Evolutionary conservation across 2,888 invertebrate species (phyloP).

Genomic region (Magallana nippona): DNA sequence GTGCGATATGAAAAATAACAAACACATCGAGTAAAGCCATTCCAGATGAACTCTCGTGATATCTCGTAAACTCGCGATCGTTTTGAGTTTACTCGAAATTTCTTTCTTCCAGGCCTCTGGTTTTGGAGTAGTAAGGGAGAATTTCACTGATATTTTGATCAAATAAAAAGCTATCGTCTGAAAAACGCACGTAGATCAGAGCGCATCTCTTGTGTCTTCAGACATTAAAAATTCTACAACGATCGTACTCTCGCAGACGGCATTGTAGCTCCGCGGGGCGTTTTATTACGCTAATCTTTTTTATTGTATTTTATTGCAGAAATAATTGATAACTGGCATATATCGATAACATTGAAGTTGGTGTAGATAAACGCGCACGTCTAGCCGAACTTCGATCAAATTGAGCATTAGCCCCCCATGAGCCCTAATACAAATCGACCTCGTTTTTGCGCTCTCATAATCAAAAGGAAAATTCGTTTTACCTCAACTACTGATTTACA

Average conservation of each 20-base stretch:
- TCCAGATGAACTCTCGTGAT: not conserved
- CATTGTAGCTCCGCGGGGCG: constrained; percentile 30
- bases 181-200: not conserved
- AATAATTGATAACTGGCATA: constrained; percentile 35
- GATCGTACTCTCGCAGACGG: constrained; percentile 11
- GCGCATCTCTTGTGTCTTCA: constrained; percentile 16
- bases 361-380: constrained; percentile 19
- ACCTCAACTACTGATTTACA: constrained; percentile 21
- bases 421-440: not conserved
- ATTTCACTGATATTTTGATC: constrained; percentile 21
- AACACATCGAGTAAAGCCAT: not conserved
- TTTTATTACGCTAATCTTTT: constrained; percentile 31
- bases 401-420: constrained; percentile 10
- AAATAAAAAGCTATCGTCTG: constrained; percentile 18
- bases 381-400: constrained; percentile 20
- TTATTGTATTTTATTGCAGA: constrained; percentile 31
- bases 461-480: constrained; percentile 22
- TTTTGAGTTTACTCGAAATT: not conserved
- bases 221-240: constrained; percentile 22
- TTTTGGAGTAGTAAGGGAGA: not conserved
- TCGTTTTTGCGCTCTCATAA: constrained; percentile 18
- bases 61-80: not conserved
- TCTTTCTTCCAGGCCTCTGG: not conserved
- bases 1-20: too few species aligned
- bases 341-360: constrained; percentile 33